Conservation (phyloP, 64 coral and sea anemone genomes). For the Orbicella faveolata region DNA sequence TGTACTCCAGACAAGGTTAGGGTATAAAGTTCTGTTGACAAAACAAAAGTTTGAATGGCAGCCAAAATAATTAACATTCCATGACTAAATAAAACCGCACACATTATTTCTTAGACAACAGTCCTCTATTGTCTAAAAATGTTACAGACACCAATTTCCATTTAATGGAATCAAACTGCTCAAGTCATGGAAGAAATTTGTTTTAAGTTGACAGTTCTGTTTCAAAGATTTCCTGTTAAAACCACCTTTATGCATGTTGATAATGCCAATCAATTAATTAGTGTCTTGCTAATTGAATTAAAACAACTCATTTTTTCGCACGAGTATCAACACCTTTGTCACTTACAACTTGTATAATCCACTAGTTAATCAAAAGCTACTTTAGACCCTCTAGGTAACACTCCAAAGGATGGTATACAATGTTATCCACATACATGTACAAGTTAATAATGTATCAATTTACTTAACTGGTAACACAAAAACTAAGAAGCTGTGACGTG, state of each 20-base stretch:
- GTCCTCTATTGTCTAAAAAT: background rate
- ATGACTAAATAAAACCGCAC: background rate
- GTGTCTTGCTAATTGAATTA: background rate
- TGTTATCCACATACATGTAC: too few species aligned
- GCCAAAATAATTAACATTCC: background rate
- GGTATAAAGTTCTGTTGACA: too few species aligned
- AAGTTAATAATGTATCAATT: too few species aligned
- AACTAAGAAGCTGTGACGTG: too few species aligned
- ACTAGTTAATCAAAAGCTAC: background rate
- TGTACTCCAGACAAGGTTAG: too few species aligned
- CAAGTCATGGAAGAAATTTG: background rate
- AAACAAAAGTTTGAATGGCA: background rate
- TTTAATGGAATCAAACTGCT: background rate
- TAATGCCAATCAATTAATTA: background rate
- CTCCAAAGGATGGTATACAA: too few species aligned
- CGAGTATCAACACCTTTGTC: slow-evolving; percentile 1
- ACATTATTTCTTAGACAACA: slow-evolving; percentile 3
- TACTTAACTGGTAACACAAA: too few species aligned
- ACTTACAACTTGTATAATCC: too few species aligned
- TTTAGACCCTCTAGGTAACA: background rate
- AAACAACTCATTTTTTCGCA: background rate
- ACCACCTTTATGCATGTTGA: background rate
- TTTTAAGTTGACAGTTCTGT: background rate
- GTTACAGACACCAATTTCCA: background rate
- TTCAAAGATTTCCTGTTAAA: background rate